Evolutionary conservation across 2,113 vertebrate genomes (phyloP).

Genomic region (Bostrychus sinensis): DNA sequence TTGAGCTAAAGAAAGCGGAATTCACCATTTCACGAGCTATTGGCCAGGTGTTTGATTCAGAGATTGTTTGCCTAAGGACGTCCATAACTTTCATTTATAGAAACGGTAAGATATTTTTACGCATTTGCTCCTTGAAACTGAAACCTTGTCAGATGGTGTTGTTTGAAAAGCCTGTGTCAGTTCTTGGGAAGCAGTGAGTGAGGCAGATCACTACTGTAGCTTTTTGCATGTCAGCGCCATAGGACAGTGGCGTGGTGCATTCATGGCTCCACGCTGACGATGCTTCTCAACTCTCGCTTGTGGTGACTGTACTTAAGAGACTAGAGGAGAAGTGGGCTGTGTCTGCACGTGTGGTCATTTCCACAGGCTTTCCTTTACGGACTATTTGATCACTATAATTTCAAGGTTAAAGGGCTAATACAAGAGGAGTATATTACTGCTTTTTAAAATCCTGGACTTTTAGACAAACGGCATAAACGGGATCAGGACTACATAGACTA

Average conservation of each 20-base stretch:
- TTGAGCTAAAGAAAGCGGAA: slow-evolving; percentile 72
- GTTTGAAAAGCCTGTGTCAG: slow-evolving; percentile 16
- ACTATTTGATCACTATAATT: slow-evolving; percentile 29
- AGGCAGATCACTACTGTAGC: slow-evolving; percentile 40
- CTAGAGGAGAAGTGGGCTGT: slow-evolving; percentile 20
- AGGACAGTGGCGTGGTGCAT: slow-evolving; percentile 60
- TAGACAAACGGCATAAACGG: too few relatives aligned
- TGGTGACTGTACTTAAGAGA: slow-evolving; percentile 30
- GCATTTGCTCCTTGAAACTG: slow-evolving; percentile 64
- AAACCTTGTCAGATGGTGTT: slow-evolving; percentile 35
- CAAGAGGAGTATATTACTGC: not conserved
- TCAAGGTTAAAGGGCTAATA: slow-evolving; percentile 40
- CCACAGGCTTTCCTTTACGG: slow-evolving; percentile 14
- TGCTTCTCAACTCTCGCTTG: slow-evolving; percentile 47
- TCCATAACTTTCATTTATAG: slow-evolving; percentile 80
- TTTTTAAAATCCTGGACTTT: not conserved
- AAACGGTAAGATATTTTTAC: slow-evolving; percentile 80
- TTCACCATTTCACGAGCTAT: slow-evolving; percentile 71
- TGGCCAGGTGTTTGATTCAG: slow-evolving; percentile 76
- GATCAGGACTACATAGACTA: too few relatives aligned
- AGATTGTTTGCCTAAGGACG: slow-evolving; percentile 80
- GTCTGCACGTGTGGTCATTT: slow-evolving; percentile 53
- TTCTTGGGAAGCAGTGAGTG: slow-evolving; percentile 39
- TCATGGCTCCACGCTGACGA: slow-evolving; percentile 48
- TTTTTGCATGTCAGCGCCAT: slow-evolving; percentile 54